Base-by-base conservation (phyloP, 2,113 vertebrate genomes). In the Camelus dromedarius region DNA sequence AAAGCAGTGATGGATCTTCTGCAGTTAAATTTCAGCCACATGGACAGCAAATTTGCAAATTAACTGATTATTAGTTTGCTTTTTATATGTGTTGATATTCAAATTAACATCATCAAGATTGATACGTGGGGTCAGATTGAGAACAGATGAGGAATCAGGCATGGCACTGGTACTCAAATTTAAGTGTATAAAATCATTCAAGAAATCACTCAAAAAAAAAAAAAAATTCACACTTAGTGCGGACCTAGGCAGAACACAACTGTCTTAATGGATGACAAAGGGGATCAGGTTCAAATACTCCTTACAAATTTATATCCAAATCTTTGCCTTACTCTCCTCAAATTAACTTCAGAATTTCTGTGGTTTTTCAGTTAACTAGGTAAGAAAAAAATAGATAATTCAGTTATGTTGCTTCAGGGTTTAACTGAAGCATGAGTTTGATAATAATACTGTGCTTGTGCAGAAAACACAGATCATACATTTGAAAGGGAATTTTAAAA, bases 91-190 rank as follows among this genome's bases (percentile, higher is more conserved):
- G 16, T 52, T 92, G 89, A 66, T 85, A 93, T 24, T 98, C 70
- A 84, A 85, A 97, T 97, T 91, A 97, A 82, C 50, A 73, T 54
- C 80, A 94, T 66, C 24, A 81, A 84, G 72, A 95, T 83, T 96
- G 95, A 72, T 56, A 62, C 66, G 58, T 69, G 88, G 58, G 66
- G 97, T 62, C 70, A 32, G 35, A 85, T 54, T 22, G 81, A 95
- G 79, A 98, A 50, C 8, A 92, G 58, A 97, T 82, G 92, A 97
- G 22, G 56, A 97, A 79, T 76, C 89, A 90, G 42, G 18, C 72
- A 81, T 96, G 87, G 70, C 82, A 58, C 38, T 48, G 69, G 79
- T 91, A 76, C 11, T 90, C 26, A 84, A 42, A 56, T 91, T 98
- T 97, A 72, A 92, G 24, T 35, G 77, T 14, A 0, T 79, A 96